Base-by-base conservation (phyloP, 2,113 vertebrate species). In the Apodemus speciosus region DNA sequence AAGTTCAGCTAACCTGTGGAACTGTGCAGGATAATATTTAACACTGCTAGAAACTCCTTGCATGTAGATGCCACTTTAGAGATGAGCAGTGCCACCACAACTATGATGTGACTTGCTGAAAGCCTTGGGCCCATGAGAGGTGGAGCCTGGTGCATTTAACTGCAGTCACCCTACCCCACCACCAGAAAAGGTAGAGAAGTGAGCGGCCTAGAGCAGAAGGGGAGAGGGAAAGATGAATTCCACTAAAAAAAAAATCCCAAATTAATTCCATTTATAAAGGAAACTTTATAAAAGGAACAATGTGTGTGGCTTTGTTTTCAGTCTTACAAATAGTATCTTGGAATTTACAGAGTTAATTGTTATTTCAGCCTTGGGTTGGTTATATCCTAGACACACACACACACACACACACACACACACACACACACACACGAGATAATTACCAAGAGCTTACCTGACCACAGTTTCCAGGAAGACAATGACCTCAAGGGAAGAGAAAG, bases 391-490 rank as follows among this genome's bases (percentile, higher is more conserved):
- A 35, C 75, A 32, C 16, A 16, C 30, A 35, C 46, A 15, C 73
- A 30, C 73, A 25, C 13, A 6, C 46, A 69, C 66, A 15, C 75
- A 35, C 75, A 18, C 75, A 35, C 75, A 30, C 15, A 7, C 46
- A 32, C 75, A 10, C 30, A 8, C 30, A 49, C 46, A 20, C 30
- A 77, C 75, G 90, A 96, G 68, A 92, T 86, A 94, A 95, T 92
- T 96, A 92, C 73, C 89, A 62, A 43, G 53, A 86, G 73, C 83
- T 86, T 89, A 95, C 89, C 94, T 43, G 89, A 94, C 83, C 58
- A 80, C 83, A 93, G 93, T 96, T 91, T 80, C 94, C 94, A 87
- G 62, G 51, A 66, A 95, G 71, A 94, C 94, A 94, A 91, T 89
- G 91, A 25, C 79, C 93, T 95, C 83, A 95, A 79, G 92, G 30